Conservation (phyloP, 2,888 invertebrate species). For the Malthinus seriepunctatus region DNA sequence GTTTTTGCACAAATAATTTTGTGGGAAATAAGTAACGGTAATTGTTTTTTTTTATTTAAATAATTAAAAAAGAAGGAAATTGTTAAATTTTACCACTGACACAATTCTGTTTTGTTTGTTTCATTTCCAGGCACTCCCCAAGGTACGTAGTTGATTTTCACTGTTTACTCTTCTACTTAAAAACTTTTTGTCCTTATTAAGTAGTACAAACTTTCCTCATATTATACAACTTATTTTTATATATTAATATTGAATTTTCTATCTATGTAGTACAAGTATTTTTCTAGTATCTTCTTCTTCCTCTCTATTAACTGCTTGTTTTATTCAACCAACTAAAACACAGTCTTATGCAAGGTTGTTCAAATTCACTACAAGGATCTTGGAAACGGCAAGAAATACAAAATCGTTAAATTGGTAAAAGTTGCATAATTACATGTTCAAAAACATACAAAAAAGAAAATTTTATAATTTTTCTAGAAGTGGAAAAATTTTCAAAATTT, state of each 20-base stretch:
- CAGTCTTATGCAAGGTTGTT: no score
- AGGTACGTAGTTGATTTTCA: slow-evolving; percentile 50
- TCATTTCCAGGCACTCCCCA: slow-evolving; percentile 54
- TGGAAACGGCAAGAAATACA: no score
- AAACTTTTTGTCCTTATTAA: slow-evolving; percentile 23
- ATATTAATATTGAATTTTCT: not conserved
- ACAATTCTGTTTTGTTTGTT: slow-evolving; percentile 41
- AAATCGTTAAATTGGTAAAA: no score
- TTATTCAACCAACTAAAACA: no score
- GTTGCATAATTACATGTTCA: no score
- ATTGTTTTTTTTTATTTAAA: not conserved
- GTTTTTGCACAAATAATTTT: slow-evolving; percentile 1
- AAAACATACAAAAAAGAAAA: no score
- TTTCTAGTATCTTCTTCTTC: no score
- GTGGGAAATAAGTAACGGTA: not conserved
- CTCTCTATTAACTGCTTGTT: no score
- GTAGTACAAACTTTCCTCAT: slow-evolving; percentile 24
- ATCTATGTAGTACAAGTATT: slow-evolving; percentile 14
- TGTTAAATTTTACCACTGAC: slow-evolving; percentile 35
- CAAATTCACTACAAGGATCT: no score
- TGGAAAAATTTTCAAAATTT: no score
- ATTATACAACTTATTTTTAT: slow-evolving; percentile 10
- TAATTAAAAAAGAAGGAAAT: slow-evolving; percentile 19
- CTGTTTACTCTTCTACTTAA: slow-evolving; percentile 31
- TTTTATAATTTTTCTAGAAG: no score